These are phyloP conservation scores for Amphiprion percula DNA, from an alignment of 2,113 vertebrate species.

Conservation along the genomic window DNA sequence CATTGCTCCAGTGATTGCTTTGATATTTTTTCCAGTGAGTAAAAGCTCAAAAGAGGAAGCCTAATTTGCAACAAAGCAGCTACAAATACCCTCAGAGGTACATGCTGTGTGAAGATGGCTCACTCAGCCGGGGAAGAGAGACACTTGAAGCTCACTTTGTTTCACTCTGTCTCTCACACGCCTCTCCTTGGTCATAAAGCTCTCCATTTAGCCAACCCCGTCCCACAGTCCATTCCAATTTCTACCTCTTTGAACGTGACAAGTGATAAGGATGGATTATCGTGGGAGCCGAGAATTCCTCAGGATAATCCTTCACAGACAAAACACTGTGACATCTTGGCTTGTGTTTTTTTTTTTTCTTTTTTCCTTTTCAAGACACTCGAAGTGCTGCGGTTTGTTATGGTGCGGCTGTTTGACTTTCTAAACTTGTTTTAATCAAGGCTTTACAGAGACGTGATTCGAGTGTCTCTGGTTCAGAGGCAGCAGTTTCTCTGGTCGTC, in stretches of 20 bases:
- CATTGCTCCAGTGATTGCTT: constrained; percentile 56
- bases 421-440: constrained; percentile 81
- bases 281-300: constrained; percentile 70
- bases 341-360: constrained; percentile 57
- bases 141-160: constrained; percentile 76
- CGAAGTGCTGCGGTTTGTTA: constrained; percentile 62
- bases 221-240: constrained; percentile 73
- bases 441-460: constrained; percentile 76
- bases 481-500: constrained; percentile 36
- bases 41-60: constrained; percentile 55
- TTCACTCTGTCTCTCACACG: constrained; percentile 66
- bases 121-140: constrained; percentile 58
- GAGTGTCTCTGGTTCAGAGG: constrained; percentile 69
- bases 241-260: constrained; percentile 78
- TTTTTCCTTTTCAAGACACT: constrained; percentile 25
- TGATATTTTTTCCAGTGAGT: constrained; percentile 52
- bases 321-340: constrained; percentile 79
- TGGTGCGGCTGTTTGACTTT: constrained; percentile 66
- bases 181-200: constrained; percentile 65
- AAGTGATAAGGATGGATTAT: constrained; percentile 82
- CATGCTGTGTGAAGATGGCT: constrained; percentile 37
- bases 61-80: constrained; percentile 71
- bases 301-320: constrained; percentile 78
- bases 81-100: constrained; percentile 63
- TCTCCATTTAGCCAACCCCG: constrained; percentile 63